phyloP scores from a whole-genome alignment of 2,888 invertebrate species.

The Brachylomia viminalis region DNA sequence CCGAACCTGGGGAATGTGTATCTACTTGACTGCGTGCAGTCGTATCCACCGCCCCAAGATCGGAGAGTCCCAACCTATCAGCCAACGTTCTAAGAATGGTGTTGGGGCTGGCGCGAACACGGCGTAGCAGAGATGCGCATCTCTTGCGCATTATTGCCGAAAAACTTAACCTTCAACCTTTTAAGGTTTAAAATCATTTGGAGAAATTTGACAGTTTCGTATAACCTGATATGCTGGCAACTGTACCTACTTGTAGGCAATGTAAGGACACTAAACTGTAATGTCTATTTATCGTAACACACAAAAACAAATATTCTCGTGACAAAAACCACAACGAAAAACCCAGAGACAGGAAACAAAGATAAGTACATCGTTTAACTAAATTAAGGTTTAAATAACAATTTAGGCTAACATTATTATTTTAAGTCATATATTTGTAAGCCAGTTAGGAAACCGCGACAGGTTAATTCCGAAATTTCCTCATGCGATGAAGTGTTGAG shows the following conservation, averaged over 20 bases:
- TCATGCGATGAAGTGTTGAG: slow-evolving; percentile 28
- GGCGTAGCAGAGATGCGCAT: no score
- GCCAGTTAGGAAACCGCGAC: slow-evolving; percentile 10
- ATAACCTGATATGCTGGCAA: no score
- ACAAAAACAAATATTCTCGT: background rate
- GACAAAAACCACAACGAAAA: background rate
- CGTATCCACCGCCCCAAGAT: no score
- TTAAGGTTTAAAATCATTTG: no score
- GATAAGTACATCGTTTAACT: background rate
- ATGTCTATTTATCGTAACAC: background rate
- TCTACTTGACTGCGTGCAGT: no score
- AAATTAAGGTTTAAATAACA: slow-evolving; percentile 27
- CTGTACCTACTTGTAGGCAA: background rate
- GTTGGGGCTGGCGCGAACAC: no score
- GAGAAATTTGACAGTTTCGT: no score
- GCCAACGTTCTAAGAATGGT: no score
- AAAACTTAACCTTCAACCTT: no score
- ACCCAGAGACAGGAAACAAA: background rate
- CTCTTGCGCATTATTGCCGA: no score
- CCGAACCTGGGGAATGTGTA: no score
- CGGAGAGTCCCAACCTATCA: no score
- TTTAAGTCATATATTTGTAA: slow-evolving; percentile 19
- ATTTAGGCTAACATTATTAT: slow-evolving; percentile 30
- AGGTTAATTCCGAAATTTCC: slow-evolving; percentile 48
- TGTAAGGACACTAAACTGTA: background rate